Evolutionary conservation across 2,113 vertebrate genomes (phyloP).

Genomic region (Ctenomys sociabilis): DNA sequence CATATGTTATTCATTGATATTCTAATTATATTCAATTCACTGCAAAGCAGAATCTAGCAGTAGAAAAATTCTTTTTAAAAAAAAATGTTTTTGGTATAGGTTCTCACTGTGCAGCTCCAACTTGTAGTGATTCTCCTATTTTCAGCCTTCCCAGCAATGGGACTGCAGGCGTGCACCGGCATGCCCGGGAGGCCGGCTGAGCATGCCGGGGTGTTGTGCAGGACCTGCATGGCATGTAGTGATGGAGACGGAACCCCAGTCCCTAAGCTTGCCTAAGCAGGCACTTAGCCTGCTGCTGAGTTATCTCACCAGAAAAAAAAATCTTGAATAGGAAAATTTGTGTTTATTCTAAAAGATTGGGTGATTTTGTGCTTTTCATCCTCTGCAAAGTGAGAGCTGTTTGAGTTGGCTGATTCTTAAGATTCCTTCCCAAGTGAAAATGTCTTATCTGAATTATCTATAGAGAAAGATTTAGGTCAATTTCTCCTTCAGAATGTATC

Average conservation of each 20-base stretch:
- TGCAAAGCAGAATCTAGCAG: neutral
- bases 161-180: no score
- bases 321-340: neutral
- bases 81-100: no score
- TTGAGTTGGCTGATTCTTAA: constrained; percentile 26
- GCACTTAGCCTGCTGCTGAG: no score
- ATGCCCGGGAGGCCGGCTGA: no score
- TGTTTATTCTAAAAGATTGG: neutral
- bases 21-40: neutral
- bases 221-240: no score
- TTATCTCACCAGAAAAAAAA: neutral
- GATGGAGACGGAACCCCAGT: no score
- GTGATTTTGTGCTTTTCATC: neutral
- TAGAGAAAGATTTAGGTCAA: neutral
- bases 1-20: neutral
- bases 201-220: no score
- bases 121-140: no score
- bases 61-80: neutral
- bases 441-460: neutral
- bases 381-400: neutral
- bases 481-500: neutral
- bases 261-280: no score
- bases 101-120: no score
- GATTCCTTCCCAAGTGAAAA: neutral
- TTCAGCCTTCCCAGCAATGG: no score